Conservation (phyloP, 2,888 invertebrate species). For the Sinhomidia bicolor region DNA sequence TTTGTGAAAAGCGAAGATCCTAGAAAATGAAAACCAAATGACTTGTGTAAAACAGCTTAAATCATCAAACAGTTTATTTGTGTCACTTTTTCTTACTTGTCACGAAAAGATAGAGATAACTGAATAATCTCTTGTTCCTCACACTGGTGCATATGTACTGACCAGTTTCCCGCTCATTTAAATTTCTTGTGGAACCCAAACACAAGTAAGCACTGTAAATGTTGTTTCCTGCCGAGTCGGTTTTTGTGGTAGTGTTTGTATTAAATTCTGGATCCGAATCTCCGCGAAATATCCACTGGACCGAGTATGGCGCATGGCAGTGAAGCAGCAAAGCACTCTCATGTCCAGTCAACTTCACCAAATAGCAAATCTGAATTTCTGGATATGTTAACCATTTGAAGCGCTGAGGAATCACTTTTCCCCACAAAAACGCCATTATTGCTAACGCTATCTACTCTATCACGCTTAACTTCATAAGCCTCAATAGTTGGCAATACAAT, state of each 20-base stretch:
- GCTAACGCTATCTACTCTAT: conserved; percentile 20
- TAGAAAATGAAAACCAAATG: conserved; percentile 14
- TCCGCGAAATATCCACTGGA: conserved; percentile 70
- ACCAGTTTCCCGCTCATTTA: conserved; percentile 70
- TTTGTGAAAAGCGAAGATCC: conserved; percentile 64
- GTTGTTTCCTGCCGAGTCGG: not conserved
- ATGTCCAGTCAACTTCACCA: conserved; percentile 28
- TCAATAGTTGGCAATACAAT: conserved; percentile 14
- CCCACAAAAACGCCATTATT: not conserved
- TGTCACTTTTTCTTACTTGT: conserved; percentile 44
- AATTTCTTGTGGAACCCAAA: conserved; percentile 39
- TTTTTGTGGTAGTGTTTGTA: conserved; percentile 56
- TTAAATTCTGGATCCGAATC: conserved; percentile 67
- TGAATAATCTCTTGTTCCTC: conserved; percentile 39
- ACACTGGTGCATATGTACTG: conserved; percentile 72
- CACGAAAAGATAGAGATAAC: conserved; percentile 65
- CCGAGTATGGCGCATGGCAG: conserved; percentile 60
- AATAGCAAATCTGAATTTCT: conserved; percentile 67
- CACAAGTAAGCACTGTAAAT: conserved; percentile 53
- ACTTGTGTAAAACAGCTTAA: not conserved
- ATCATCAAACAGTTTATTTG: not conserved
- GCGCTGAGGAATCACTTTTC: not conserved
- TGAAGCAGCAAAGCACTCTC: conserved; percentile 52
- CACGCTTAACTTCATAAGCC: conserved; percentile 48
- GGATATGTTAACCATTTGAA: conserved; percentile 39